Evolutionary conservation across 2,888 invertebrate genomes (phyloP), one percentile per base, ranked within the genome.

Genomic region (Trichogramma evanescens): DNA sequence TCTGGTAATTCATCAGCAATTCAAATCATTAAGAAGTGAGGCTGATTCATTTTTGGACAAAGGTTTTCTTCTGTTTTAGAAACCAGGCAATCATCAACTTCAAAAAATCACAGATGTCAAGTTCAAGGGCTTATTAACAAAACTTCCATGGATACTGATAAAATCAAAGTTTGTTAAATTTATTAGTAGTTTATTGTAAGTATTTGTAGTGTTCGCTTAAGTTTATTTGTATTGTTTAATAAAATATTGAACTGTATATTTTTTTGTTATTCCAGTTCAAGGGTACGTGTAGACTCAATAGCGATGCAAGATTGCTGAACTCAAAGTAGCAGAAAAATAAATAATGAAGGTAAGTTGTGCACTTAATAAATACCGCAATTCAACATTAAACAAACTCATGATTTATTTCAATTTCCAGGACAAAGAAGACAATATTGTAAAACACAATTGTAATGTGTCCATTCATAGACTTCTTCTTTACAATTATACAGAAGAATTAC

Each of bases 101-200:
- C 94, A 96, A 75, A n/a, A n/a, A n/a, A n/a, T n/a, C n/a, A n/a
- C n/a, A n/a, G n/a, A n/a, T n/a, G n/a, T n/a, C n/a, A n/a, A 84
- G 97, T 97, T 2, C 91, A 88, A 74, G 97, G 99, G 73, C 85
- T 99, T 39, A 94, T 99, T 71, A 98, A 98, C 8, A 99, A 99
- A 78, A 99, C 99, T 8, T 95, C 99, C 0, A 99, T 99, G 99
- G 99, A 99, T 81, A 95, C 97, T 0, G 99, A 99, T 76, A 99
- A 99, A 81, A 96, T 99, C 68, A 98, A 99, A 83, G 89, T 74
- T 61, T 46, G 50, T 54, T 46, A 42, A 9, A 43, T 43, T 3
- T 49, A 38, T 26, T 9, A 42, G 52, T 51, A 45, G 4, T 49
- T 46, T 26, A 26, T 40, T 41, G 45, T 26, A 40, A 13, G 39